Conservation (phyloP, 2,888 invertebrate genomes). For the Eupithecia subumbrata region DNA sequence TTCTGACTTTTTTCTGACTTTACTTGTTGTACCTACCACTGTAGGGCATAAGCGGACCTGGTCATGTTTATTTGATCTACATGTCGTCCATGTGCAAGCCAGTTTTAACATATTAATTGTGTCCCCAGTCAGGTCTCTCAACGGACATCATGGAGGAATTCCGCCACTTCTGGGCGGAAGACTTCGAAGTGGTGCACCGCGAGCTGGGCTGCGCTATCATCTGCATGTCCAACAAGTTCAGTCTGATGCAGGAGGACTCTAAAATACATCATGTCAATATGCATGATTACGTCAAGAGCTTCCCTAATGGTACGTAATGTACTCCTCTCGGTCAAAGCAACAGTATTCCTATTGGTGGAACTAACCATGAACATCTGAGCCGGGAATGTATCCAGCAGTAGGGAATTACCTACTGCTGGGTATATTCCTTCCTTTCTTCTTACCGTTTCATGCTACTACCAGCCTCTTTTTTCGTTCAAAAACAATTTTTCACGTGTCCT, state of each 20-base stretch:
- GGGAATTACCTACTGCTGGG: too few relatives aligned
- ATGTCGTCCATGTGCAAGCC: neutral
- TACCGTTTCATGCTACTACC: too few relatives aligned
- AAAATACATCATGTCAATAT: constrained; percentile 76
- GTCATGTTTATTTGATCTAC: neutral
- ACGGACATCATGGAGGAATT: constrained; percentile 72
- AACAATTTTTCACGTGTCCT: too few relatives aligned
- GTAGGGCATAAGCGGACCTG: neutral
- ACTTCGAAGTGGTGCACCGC: constrained; percentile 76
- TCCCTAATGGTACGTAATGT: constrained; percentile 65
- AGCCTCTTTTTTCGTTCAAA: too few relatives aligned
- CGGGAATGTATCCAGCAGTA: too few relatives aligned
- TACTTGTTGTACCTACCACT: neutral
- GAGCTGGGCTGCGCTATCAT: constrained; percentile 79
- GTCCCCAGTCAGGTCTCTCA: constrained; percentile 69
- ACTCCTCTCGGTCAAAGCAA: too few relatives aligned
- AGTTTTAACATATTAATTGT: neutral
- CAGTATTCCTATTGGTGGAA: too few relatives aligned
- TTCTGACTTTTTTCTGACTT: neutral
- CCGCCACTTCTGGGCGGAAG: constrained; percentile 78
- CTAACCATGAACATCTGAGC: too few relatives aligned
- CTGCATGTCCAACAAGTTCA: constrained; percentile 80
- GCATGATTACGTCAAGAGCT: constrained; percentile 74
- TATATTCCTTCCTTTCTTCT: too few relatives aligned
- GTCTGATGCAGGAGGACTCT: constrained; percentile 71